Evolutionary conservation across 2,888 invertebrate species (phyloP).

Genomic region (Diadegma fenestrale): DNA sequence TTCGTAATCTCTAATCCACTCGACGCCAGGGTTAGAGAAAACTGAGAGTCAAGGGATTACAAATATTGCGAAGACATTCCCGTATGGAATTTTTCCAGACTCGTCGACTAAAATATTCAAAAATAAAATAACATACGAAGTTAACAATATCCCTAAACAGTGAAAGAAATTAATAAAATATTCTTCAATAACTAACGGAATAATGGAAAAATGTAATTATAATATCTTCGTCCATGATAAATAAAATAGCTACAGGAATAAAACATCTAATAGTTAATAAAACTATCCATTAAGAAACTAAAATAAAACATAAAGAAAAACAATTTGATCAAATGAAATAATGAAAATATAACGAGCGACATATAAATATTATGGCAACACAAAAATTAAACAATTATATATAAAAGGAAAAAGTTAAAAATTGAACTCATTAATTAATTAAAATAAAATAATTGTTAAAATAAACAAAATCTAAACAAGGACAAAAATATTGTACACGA

Average conservation of each 20-base stretch:
- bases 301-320: not conserved
- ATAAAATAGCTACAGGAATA: not conserved
- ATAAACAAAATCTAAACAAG: not conserved
- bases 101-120: not conserved
- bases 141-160: not conserved
- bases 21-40: not conserved
- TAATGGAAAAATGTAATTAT: not conserved
- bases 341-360: too few species aligned
- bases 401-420: not conserved
- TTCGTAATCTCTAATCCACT: slow-evolving; percentile 1
- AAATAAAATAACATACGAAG: slow-evolving; percentile 5
- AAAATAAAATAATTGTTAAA: not conserved
- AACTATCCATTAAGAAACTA: not conserved
- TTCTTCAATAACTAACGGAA: not conserved
- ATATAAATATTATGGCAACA: slow-evolving; percentile 1
- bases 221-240: not conserved
- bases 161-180: slow-evolving; percentile 5
- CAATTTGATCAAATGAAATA: not conserved
- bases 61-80: not conserved
- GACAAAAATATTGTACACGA: not conserved
- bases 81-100: not conserved
- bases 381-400: not conserved
- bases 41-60: not conserved
- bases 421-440: not conserved
- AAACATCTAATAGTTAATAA: not conserved